Base-by-base conservation (phyloP, 2,113 vertebrate genomes). In the Hydrolagus affinis region DNA sequence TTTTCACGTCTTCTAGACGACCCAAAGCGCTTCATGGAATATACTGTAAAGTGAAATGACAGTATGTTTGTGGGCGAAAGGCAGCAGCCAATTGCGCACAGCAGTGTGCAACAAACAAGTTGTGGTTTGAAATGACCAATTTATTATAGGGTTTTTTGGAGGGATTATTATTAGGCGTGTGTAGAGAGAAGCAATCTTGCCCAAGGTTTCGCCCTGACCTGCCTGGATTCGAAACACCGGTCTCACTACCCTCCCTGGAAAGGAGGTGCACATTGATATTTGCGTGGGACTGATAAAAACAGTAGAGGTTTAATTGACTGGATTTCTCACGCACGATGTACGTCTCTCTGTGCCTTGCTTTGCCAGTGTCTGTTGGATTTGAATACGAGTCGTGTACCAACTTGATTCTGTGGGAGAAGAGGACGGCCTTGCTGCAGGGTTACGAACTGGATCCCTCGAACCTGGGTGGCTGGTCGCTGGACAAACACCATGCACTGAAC, bases 321-420 rank as follows among this genome's bases (percentile, higher is more conserved):
- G 21, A 66, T 30, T 66, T 75, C 0, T 75, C 44, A 44, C 44
- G 44, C 6, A 44, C 44, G 6, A 44, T 44, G 44, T 44, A 44
- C 6, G 44, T 6, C 76, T 30, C 83, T 87, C 25, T n/a, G 76
- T 87, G 32, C 25, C 86, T 60, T 83, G 88, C 73, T 85, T 77
- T 90, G 88, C 32, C 88, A 98, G 98, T 99, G 87, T 99, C 98
- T 12, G 97, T 99, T n/a, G 98, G 98, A 2, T 99, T 97, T 86
- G 98, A 99, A 85, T 99, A 99, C 64, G 98, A 99, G 90, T 97
- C 97, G 56, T 99, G 98, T 86, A 95, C 95, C 85, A 97, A 95
- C 72, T 94, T 99, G 86, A 96, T 99, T 88, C 91, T 98, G 21
- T 99, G 98, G 98, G 98, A 99, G 92, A 99, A 99, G 90, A 96